Evolutionary conservation across 2,113 vertebrate genomes (phyloP).

Genomic region (Dromiciops gliroides): DNA sequence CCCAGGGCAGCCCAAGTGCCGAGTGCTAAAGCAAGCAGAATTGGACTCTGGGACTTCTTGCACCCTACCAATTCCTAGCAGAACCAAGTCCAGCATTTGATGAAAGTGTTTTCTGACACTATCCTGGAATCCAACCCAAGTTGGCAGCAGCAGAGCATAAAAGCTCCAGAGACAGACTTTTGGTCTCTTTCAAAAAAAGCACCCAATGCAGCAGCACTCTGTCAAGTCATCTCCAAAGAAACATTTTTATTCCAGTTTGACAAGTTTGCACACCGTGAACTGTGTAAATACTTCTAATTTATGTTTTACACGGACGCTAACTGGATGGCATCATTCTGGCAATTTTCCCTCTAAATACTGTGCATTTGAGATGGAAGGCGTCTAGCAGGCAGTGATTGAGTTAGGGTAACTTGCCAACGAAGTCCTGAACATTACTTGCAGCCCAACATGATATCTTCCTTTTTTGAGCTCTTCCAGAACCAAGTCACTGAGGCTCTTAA

Average conservation of each 20-base stretch:
- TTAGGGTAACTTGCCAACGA: too few species aligned
- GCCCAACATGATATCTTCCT: background rate
- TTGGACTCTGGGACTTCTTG: background rate
- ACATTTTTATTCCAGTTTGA: background rate
- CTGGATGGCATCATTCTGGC: background rate
- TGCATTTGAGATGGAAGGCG: background rate
- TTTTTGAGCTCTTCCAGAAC: background rate
- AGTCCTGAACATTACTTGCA: background rate
- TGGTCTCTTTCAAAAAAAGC: background rate
- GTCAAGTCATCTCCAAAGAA: background rate
- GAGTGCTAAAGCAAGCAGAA: background rate
- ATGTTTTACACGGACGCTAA: background rate
- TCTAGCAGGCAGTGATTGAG: background rate
- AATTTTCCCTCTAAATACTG: background rate
- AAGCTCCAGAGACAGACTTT: background rate
- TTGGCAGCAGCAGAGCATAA: background rate
- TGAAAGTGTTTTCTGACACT: background rate
- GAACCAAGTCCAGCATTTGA: background rate
- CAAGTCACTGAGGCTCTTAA: background rate
- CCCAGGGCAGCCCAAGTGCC: background rate
- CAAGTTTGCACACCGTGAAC: background rate
- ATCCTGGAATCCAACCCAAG: background rate
- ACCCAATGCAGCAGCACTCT: background rate
- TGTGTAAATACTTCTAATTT: background rate
- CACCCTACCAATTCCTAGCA: background rate